A percentile compares a stretch with the other conserved stretches of the same genome.
Evolutionary conservation across 2,888 invertebrate genomes (phyloP).

Genomic region (Lumbricus terrestris): DNA sequence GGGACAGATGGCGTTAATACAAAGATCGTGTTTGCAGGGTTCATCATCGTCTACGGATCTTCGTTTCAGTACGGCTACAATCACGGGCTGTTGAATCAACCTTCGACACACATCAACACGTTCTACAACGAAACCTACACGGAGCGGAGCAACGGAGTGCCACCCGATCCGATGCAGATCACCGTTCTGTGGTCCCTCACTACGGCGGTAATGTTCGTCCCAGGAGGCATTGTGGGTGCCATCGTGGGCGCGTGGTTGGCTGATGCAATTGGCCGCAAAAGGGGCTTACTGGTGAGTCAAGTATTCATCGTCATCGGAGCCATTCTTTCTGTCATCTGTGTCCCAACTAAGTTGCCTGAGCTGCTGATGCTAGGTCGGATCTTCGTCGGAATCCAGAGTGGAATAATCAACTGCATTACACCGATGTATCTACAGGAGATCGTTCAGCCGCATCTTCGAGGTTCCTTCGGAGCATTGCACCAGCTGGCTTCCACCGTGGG

Average conservation of each 20-base stretch:
- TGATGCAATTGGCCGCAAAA: too few relatives aligned
- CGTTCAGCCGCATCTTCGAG: constrained; percentile 78
- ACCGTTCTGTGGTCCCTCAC: too few relatives aligned
- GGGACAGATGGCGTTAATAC: neutral
- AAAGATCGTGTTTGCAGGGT: neutral
- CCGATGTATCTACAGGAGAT: constrained; percentile 88
- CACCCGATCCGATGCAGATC: too few relatives aligned
- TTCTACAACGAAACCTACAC: too few relatives aligned
- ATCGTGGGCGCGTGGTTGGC: too few relatives aligned
- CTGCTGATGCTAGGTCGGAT: constrained; percentile 65
- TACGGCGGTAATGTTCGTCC: too few relatives aligned
- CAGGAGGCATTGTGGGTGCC: too few relatives aligned
- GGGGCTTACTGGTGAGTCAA: too few relatives aligned
- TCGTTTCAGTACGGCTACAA: constrained; percentile 36
- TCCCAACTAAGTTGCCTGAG: constrained; percentile 67
- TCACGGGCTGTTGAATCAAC: constrained; percentile 33
- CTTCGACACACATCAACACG: constrained; percentile 53
- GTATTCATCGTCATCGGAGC: constrained; percentile 71
- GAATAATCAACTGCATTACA: constrained; percentile 75
- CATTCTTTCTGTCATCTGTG: constrained; percentile 69
- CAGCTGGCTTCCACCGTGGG: constrained; percentile 95
- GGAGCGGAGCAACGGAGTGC: too few relatives aligned
- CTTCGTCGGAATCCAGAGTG: constrained; percentile 78
- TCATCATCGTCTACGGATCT: constrained; percentile 33
- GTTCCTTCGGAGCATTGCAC: constrained; percentile 79